Conservation (phyloP, 2,888 invertebrate species). For the Dexiosoma caninum region DNA sequence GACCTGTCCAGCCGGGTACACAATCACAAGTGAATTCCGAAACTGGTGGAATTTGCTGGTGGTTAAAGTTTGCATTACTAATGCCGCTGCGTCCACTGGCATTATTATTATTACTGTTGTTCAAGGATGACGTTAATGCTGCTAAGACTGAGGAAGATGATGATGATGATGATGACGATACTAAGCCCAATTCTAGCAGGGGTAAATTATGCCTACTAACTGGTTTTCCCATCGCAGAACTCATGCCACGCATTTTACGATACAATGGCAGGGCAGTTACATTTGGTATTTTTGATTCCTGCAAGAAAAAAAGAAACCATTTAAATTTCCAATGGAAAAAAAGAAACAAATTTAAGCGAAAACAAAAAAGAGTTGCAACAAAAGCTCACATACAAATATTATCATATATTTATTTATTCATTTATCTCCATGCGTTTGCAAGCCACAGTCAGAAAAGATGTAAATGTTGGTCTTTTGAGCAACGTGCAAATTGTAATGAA, state of each 20-base stretch:
- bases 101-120: slow-evolving; percentile 41
- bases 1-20: slow-evolving; percentile 89
- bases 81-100: slow-evolving; percentile 45
- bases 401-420: slow-evolving; percentile 58
- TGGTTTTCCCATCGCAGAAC: slow-evolving; percentile 77
- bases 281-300: slow-evolving; percentile 68
- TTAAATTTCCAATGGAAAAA: slow-evolving; percentile 6
- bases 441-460: slow-evolving; percentile 37
- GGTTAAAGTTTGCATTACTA: slow-evolving; percentile 62
- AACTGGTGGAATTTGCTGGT: slow-evolving; percentile 70
- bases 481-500: slow-evolving; percentile 60
- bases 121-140: slow-evolving; percentile 50
- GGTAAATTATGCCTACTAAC: slow-evolving; percentile 74
- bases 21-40: slow-evolving; percentile 87
- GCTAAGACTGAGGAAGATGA: slow-evolving; percentile 39
- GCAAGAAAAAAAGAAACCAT: slow-evolving; percentile 46
- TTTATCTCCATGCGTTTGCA: not conserved
- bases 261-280: slow-evolving; percentile 78
- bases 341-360: not conserved
- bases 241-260: slow-evolving; percentile 82
- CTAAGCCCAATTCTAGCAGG: slow-evolving; percentile 69
- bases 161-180: slow-evolving; percentile 65
- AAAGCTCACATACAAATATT: slow-evolving; percentile 9
- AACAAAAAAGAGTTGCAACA: not conserved
- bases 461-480: slow-evolving; percentile 35